Evolutionary conservation across 2,113 vertebrate genomes (phyloP), one percentile per base, ranked within the genome.

Genomic region (Herpetotheres cachinnans): DNA sequence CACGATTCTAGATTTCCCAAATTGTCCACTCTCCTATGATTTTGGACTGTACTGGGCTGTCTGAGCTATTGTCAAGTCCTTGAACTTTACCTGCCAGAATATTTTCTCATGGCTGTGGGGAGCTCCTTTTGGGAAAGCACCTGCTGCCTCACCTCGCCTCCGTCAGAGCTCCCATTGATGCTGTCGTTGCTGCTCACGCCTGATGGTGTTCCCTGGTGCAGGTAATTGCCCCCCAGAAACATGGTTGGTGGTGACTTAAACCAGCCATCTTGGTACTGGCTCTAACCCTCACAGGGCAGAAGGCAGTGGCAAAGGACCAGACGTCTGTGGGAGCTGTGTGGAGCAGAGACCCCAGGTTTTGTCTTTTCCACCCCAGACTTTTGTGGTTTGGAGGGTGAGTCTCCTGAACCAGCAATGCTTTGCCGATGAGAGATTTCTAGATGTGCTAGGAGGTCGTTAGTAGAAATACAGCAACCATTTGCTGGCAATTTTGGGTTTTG

Each of bases 101-200:
- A 84, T 58, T 84, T 83, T 91, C 67, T 62, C 42, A 56, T 36
- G 1, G 1, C 10, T 70, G 7, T 42, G 21, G 47, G 20, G 16
- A 81, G 5, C 6, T 62, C 20, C 22, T 50, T 83, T 80, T 19
- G 6, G 50, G 72, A 77, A 73, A 96, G 13, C 4, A 50, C 6
- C 6, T 72, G 8, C 16, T 83, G 4, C 16, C 40, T 50, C 9
- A 1, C 7, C 16, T 74, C 15, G 3, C 10, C 11, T 65, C 34
- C 18, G 3, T 62, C 21, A 12, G 2, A 47, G 6, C 7, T 92
- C n/a, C 34, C 13, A 42, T 11, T 2, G 1, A 20, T 13, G 18
- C 17, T 89, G 24, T 12, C 7, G 0, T 29, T 89, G 16, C 5
- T 16, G 25, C 2, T 47, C 13, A 34, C 0, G 3, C 18, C 34